Conservation (phyloP, 2,797 vertebrate species). For the Sebastiscus albofasciatus region DNA sequence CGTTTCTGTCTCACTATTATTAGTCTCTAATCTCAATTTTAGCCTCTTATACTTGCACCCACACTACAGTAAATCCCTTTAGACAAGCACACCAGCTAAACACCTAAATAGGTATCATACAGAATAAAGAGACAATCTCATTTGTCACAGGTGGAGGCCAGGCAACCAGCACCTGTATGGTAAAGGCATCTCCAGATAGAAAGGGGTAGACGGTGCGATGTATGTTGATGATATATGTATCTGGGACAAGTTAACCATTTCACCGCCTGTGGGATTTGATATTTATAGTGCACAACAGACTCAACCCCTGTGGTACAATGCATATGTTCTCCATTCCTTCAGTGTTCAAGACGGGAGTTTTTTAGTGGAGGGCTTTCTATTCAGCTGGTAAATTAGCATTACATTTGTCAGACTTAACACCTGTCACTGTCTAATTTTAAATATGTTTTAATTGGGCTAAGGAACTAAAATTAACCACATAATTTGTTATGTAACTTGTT, state of each 20-base stretch:
- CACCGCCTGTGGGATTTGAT: conserved; percentile 27
- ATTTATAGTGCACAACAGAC: conserved; percentile 34
- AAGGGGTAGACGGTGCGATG: conserved; percentile 15
- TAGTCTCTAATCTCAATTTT: background rate
- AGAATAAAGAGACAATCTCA: background rate
- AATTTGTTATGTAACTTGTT: background rate
- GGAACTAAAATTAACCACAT: background rate
- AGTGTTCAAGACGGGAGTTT: background rate
- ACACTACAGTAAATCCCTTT: background rate
- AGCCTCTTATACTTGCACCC: background rate
- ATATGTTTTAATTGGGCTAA: background rate
- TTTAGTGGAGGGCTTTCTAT: background rate
- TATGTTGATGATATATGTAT: conserved; percentile 70
- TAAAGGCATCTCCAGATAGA: background rate
- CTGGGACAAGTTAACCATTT: conserved; percentile 60
- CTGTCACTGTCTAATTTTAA: background rate
- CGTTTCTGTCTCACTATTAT: conserved; percentile 8
- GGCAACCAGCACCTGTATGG: background rate
- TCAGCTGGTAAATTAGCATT: background rate
- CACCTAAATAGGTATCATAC: background rate
- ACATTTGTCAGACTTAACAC: background rate
- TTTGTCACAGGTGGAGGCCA: background rate
- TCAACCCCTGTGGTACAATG: background rate
- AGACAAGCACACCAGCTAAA: background rate
- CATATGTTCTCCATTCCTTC: background rate